Base-by-base conservation (phyloP, 1,140 invertebrate genomes). In the Lasioglossum albipes region DNA sequence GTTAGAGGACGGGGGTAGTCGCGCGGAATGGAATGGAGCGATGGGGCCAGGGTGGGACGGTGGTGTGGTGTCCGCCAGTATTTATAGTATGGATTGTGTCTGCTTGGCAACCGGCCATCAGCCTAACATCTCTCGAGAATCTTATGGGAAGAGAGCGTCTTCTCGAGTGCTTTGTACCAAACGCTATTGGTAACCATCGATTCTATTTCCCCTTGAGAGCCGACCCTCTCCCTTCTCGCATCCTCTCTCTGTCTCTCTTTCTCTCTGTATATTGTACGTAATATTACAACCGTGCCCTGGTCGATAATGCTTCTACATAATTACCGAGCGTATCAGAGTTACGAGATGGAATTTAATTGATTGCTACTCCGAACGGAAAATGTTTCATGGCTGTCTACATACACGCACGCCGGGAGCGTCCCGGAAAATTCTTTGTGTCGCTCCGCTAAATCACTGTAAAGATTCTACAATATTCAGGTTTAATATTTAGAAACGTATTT, bases 31-130 rank as follows among this genome's bases (percentile, higher is more conserved):
- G 75, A 76, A 81, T 67, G 88, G 76, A 77, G 87, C 76, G 84
- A n/a, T n/a, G 54, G 70, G 79, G 81, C 76, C 80, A 89, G 86
- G 86, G 86, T 88, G 81, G 85, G 82, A 85, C 78, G 75, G 67
- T 84, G 82, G 75, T n/a, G 57, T 86, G 85, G 84, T 79, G 79
- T 79, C 70, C 62, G 76, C 71, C 78, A 85, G 90, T 92, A 92
- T 92, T 92, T 92, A 91, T 91, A 91, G 91, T 89, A 90, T 89
- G 87, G 87, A 91, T 91, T 91, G 89, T 91, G 90, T 91, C 90
- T 91, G 88, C 83, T 88, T 92, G 90, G 90, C 90, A 91, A 79
- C 66, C 65, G 78, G 89, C 90, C 90, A 91, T 83, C 82, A 61
- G 77, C 70, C 79, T 83, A 80, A 85, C 88, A 84, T 88, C 85